Evolutionary conservation across 2,113 vertebrate species (phyloP).

Genomic region (Notiomystis cincta): DNA sequence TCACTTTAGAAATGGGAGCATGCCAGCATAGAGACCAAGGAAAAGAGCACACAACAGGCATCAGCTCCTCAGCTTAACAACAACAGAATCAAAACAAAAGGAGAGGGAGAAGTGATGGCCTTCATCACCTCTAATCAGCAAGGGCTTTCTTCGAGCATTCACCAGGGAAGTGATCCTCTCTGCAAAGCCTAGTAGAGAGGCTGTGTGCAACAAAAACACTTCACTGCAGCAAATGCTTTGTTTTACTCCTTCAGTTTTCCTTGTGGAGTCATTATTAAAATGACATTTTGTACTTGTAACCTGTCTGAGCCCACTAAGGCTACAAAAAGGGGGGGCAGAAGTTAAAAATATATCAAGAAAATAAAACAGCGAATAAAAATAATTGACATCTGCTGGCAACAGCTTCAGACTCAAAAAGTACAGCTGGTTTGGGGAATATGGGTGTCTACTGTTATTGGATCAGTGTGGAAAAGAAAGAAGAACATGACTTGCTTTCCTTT

Average conservation of each 20-base stretch:
- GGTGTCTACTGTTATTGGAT: neutral
- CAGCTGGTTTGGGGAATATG: neutral
- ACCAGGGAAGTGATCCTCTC: neutral
- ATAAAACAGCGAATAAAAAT: neutral
- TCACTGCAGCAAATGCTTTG: neutral
- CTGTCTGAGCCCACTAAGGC: neutral
- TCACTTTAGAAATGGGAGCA: neutral
- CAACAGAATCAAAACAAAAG: constrained; percentile 24
- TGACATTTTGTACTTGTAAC: neutral
- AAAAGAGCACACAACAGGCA: neutral
- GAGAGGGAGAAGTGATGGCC: neutral
- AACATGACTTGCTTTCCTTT: neutral
- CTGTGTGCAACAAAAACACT: neutral
- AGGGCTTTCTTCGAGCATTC: neutral
- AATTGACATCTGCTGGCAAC: neutral
- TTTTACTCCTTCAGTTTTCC: neutral
- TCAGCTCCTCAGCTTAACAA: neutral
- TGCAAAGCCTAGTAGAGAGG: neutral
- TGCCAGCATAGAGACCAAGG: neutral
- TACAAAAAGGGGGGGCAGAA: neutral
- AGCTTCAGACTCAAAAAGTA: neutral
- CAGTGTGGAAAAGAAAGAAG: neutral
- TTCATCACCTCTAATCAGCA: neutral
- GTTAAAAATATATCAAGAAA: neutral
- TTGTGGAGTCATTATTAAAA: neutral